Percentiles rank a stretch among this genome's conserved stretches.
Conservation (phyloP, 2,797 vertebrate genomes). For the Nasua narica region DNA sequence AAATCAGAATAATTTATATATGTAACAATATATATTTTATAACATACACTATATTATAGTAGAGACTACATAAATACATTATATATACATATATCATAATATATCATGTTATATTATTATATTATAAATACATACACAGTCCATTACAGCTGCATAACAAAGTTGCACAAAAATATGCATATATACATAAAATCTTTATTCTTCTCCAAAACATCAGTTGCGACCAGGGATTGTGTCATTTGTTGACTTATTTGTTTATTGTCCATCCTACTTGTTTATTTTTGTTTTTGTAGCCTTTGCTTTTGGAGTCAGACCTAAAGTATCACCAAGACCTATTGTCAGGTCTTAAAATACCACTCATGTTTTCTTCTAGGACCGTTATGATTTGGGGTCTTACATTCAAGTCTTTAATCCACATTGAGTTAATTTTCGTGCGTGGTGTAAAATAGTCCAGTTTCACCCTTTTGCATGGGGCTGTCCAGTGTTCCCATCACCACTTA, state of each 20-base stretch:
- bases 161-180: not conserved
- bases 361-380: not conserved
- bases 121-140: no score
- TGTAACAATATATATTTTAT: not conserved
- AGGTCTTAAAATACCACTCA: not conserved
- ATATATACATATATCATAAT: not conserved
- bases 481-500: not conserved
- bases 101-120: not conserved
- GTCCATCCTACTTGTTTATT: not conserved
- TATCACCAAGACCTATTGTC: not conserved
- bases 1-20: not conserved
- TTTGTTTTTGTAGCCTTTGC: not conserved
- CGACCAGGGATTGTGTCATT: not conserved
- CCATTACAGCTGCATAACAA: no score
- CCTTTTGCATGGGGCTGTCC: not conserved
- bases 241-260: not conserved
- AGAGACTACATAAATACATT: not conserved
- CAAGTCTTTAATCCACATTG: not conserved
- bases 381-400: not conserved
- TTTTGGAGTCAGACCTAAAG: not conserved
- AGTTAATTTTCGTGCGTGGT: not conserved
- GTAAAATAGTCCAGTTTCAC: not conserved
- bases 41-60: not conserved
- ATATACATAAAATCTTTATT: not conserved
- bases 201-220: not conserved